Conservation (phyloP, 2,888 invertebrate genomes). For the Ornithoptera alexandrae region DNA sequence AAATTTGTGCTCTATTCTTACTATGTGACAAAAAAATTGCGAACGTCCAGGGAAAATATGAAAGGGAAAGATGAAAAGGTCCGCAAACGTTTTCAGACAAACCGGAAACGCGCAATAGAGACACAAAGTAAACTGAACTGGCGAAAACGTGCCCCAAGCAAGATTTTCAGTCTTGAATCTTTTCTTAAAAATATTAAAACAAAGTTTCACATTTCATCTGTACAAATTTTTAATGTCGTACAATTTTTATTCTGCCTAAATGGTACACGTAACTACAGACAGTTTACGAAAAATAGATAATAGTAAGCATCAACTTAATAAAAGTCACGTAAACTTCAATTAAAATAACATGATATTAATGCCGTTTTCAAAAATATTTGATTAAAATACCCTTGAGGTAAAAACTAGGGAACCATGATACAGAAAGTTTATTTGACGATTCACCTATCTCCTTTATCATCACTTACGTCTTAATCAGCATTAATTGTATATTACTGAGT, state of each 20-base stretch:
- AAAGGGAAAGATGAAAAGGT: slow-evolving; percentile 13
- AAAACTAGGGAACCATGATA: too few relatives aligned
- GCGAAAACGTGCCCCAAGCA: slow-evolving; percentile 22
- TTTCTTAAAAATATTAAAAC: slow-evolving; percentile 16
- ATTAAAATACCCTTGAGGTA: too few relatives aligned
- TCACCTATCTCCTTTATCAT: too few relatives aligned
- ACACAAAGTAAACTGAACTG: slow-evolving; percentile 24
- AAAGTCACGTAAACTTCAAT: too few relatives aligned
- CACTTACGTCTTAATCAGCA: too few relatives aligned
- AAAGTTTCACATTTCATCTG: neutral
- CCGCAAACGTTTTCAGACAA: slow-evolving; percentile 22
- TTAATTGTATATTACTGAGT: too few relatives aligned
- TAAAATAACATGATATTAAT: too few relatives aligned
- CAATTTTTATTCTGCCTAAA: neutral
- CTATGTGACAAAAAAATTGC: too few relatives aligned
- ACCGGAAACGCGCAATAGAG: slow-evolving; percentile 26
- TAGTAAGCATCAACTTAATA: neutral
- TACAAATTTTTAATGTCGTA: neutral
- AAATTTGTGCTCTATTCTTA: too few relatives aligned
- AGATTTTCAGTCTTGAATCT: slow-evolving; percentile 21
- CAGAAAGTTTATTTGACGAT: too few relatives aligned
- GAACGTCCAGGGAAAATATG: slow-evolving; percentile 5
- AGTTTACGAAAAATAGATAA: neutral
- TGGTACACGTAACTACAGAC: neutral
- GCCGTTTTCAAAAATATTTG: too few relatives aligned